Conservation (phyloP, 2,797 vertebrate genomes). For the Oreortyx pictus region DNA sequence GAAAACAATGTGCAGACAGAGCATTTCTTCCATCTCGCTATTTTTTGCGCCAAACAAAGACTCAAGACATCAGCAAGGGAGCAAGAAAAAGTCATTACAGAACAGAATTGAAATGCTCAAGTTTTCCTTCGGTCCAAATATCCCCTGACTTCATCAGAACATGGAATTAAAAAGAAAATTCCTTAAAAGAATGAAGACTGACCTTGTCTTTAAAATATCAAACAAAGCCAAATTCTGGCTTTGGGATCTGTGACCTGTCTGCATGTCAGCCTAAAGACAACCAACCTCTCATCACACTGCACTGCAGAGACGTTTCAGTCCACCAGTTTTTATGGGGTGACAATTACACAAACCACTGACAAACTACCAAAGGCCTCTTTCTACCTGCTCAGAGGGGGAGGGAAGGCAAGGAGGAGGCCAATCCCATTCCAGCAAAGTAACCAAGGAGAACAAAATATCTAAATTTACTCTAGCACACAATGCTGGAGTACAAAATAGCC, state of each 20-base stretch:
- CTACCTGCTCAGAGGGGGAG: neutral
- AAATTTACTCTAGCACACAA: neutral
- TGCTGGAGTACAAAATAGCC: neutral
- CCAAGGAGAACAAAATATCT: neutral
- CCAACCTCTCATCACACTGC: conserved; percentile 4
- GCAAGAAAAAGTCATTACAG: conserved; percentile 21
- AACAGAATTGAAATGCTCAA: neutral
- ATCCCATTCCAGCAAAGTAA: neutral
- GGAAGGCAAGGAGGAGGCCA: neutral
- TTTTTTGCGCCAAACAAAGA: neutral
- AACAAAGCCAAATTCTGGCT: neutral
- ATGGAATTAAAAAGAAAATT: conserved; percentile 34
- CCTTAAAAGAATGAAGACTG: conserved; percentile 4
- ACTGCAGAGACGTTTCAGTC: neutral
- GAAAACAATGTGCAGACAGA: neutral
- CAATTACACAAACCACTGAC: conserved; percentile 63
- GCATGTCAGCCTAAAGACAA: conserved; percentile 48
- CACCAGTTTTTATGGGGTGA: conserved; percentile 64
- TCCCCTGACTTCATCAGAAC: neutral
- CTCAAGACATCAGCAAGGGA: conserved; percentile 20
- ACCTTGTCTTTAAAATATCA: neutral
- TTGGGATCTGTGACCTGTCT: conserved; percentile 53
- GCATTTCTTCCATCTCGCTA: neutral
- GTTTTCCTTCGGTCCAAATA: conserved; percentile 17
- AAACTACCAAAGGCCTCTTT: conserved; percentile 2